These are phyloP conservation scores for Ectemnius continuus DNA, from an alignment of 2,888 invertebrate genomes.

Conservation along the genomic window DNA sequence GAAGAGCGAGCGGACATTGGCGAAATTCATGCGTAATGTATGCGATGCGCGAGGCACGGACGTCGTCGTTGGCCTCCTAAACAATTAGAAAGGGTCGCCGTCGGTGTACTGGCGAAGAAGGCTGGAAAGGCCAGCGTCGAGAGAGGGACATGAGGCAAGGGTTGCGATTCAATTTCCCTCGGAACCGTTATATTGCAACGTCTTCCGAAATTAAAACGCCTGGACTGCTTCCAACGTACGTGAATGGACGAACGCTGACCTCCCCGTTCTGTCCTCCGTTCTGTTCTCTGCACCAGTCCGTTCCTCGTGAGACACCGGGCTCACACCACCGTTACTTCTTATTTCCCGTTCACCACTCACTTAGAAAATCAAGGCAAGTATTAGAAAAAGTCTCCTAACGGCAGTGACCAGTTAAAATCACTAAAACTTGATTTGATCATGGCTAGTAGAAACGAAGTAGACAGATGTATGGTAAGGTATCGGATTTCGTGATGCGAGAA, in stretches of 20 bases:
- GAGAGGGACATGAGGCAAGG: slow-evolving; percentile 43
- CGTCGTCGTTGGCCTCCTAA: slow-evolving; percentile 67
- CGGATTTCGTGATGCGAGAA: too few species aligned
- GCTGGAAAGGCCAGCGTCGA: slow-evolving; percentile 35
- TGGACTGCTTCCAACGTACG: slow-evolving; percentile 59
- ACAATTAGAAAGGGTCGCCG: slow-evolving; percentile 72
- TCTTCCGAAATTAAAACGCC: slow-evolving; percentile 67
- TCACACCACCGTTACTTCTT: background rate
- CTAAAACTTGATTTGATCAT: too few species aligned
- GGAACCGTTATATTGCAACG: slow-evolving; percentile 73
- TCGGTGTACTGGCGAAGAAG: slow-evolving; percentile 35
- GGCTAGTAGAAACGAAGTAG: too few species aligned
- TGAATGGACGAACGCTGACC: slow-evolving; percentile 30
- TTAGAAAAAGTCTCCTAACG: too few species aligned
- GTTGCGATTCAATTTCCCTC: slow-evolving; percentile 69
- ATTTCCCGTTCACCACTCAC: too few species aligned
- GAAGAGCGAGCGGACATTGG: slow-evolving; percentile 50
- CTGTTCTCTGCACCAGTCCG: slow-evolving; percentile 31
- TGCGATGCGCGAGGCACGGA: slow-evolving; percentile 54
- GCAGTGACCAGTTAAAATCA: too few species aligned
- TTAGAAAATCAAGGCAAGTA: too few species aligned
- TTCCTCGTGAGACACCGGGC: slow-evolving; percentile 47
- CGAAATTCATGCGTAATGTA: slow-evolving; percentile 64
- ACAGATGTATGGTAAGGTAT: too few species aligned
- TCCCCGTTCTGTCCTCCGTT: slow-evolving; percentile 13